Percentiles rank a stretch among this genome's conserved stretches.
Conservation (phyloP, 2,797 vertebrate species). For the Lacerta agilis region DNA sequence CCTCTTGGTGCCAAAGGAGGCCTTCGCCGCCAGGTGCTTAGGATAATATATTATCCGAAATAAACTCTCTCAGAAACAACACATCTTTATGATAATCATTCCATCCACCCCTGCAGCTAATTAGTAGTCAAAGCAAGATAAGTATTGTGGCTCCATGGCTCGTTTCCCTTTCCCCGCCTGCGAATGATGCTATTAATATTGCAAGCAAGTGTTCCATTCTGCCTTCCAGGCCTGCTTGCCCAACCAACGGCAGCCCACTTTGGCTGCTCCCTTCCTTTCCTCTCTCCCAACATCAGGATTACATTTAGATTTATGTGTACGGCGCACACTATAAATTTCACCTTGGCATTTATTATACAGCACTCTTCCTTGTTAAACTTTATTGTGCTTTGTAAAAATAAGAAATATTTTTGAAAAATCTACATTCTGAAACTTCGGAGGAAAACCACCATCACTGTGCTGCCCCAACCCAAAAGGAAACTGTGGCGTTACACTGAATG, state of each 20-base stretch:
- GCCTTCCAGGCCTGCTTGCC: not conserved
- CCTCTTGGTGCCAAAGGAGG: constrained; percentile 35
- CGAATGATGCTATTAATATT: constrained; percentile 36
- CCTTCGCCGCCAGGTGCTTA: constrained; percentile 47
- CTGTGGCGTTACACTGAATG: not conserved
- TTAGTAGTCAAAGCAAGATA: constrained; percentile 37
- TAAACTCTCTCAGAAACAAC: constrained; percentile 38
- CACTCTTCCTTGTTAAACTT: constrained; percentile 18
- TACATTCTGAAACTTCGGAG: not conserved
- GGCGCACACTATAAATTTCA: constrained; percentile 18
- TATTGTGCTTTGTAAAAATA: constrained; percentile 10
- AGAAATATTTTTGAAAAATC: not conserved
- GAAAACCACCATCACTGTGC: not conserved
- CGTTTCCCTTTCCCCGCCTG: constrained; percentile 27
- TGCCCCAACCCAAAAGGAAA: not conserved
- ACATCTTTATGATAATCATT: constrained; percentile 46
- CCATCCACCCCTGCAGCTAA: constrained; percentile 44
- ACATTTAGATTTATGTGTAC: constrained; percentile 42
- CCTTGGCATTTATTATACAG: constrained; percentile 5
- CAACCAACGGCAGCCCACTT: constrained; percentile 32
- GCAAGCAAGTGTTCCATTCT: constrained; percentile 29
- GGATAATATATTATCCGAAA: constrained; percentile 51
- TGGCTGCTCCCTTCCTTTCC: not conserved
- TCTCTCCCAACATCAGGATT: fast-evolving
- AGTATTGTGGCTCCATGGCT: constrained; percentile 22